Conservation (phyloP, 2,797 vertebrate species). For the Bradypus variegatus region DNA sequence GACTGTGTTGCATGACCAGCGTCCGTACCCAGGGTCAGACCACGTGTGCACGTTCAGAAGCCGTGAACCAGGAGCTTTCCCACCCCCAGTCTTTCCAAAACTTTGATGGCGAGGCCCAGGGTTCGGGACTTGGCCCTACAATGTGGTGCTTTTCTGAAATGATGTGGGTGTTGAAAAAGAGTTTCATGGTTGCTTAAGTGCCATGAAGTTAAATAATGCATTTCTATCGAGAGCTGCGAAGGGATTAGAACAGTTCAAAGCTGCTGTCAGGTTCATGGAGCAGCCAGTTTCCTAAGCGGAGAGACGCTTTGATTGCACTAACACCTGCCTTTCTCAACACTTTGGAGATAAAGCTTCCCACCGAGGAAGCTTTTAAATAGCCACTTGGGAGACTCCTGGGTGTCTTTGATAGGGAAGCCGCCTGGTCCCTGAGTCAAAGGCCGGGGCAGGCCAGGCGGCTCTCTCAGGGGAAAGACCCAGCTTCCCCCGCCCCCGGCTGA, state of each 20-base stretch:
- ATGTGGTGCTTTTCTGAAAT: too few relatives aligned
- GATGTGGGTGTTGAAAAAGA: fast-evolving
- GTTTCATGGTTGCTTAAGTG: neutral
- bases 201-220: neutral
- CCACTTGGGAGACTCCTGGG: neutral
- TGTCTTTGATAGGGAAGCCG: neutral
- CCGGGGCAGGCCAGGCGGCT: neutral
- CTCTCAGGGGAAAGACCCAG: neutral
- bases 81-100: fast-evolving
- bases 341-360: neutral
- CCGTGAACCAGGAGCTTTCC: neutral
- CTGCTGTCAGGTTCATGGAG: neutral
- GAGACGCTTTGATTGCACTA: neutral
- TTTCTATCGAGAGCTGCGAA: neutral
- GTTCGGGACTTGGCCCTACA: fast-evolving
- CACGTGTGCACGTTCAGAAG: fast-evolving
- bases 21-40: neutral
- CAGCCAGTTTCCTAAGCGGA: neutral
- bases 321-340: neutral
- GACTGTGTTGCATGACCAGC: too few relatives aligned
- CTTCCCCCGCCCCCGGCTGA: neutral
- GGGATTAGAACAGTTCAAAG: neutral
- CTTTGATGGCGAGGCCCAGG: neutral
- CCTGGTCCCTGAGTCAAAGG: too few relatives aligned
- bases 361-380: too few relatives aligned